Conservation (phyloP, 2,888 invertebrate species). For the Oeneis ivallda region DNA sequence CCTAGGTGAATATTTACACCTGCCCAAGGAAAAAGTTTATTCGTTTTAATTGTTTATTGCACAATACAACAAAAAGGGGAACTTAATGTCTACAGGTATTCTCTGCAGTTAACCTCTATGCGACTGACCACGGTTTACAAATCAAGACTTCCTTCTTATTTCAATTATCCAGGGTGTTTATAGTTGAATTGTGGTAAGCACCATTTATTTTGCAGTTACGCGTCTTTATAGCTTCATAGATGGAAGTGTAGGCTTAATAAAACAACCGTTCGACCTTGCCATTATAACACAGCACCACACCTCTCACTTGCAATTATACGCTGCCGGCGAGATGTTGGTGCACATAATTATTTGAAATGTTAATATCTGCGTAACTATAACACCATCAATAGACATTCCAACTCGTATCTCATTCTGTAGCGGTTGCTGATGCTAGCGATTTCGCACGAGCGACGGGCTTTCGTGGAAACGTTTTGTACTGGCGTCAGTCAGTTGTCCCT, state of each 20-base stretch:
- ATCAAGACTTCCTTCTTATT: too few species aligned
- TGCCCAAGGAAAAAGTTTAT: too few species aligned
- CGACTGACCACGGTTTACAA: too few species aligned
- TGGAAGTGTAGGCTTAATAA: conserved; percentile 24
- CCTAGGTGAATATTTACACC: too few species aligned
- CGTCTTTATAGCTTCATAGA: conserved; percentile 13
- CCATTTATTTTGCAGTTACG: not conserved
- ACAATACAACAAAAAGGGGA: too few species aligned
- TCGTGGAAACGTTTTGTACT: too few species aligned
- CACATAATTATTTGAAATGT: conserved; percentile 40
- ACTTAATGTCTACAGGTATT: too few species aligned
- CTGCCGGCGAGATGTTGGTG: conserved; percentile 36
- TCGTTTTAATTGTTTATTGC: too few species aligned
- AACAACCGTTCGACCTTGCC: conserved; percentile 42
- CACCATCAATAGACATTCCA: conserved; percentile 14
- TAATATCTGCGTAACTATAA: conserved; percentile 31
- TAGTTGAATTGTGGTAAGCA: not conserved
- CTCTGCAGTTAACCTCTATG: too few species aligned
- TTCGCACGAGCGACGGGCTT: too few species aligned
- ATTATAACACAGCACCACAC: conserved; percentile 37
- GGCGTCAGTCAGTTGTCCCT: too few species aligned
- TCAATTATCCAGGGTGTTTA: not conserved
- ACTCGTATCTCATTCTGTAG: not conserved
- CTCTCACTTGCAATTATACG: conserved; percentile 41
- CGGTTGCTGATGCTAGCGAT: too few species aligned